Evolutionary conservation across 1,140 invertebrate species (phyloP), one percentile per base, ranked within the genome.

Genomic region (Panulirus ornatus): DNA sequence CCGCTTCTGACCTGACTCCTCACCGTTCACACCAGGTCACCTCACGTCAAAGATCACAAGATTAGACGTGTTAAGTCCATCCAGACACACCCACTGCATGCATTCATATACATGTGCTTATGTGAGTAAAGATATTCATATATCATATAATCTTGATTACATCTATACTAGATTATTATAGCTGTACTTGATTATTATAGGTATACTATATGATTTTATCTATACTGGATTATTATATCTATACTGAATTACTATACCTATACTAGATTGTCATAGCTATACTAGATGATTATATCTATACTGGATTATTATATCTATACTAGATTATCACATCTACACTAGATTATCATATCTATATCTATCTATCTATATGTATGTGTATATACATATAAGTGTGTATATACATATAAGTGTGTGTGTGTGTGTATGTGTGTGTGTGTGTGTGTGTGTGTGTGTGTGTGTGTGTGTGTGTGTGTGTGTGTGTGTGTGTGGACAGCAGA

Each of bases 21-120:
- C 40, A 14, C 66, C 34, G 22, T 27, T 34, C 40, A 22, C 54
- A 36, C 40, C 36, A 40, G 63, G 63, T 63, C 81, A 66, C 27
- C 81, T 66, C 81, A 83, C 42, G 40, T 84, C 58, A 84, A 44
- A 42, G 51, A 71, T 84, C 38, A 36, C 27, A n/a, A 44, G 82
- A 84, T 84, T 84, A 84, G 63, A 84, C 63, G 82, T 84, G 82
- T 71, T 58, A 58, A 66, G 82, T 73, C 34, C 9, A n/a, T n/a
- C 36, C 27, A 14, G 70, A 6, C 70, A 73, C 36, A 73, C 36
- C 54, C 19, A 22, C 19, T 3, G 16, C 44, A 1, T 0, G 16
- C 44, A 47, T 1, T 8, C 44, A 1, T 16, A 1, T 1, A 47
- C 8, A 47, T 47, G 16, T 11, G 44, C 1, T 11, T 1, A 8